Base-by-base conservation (phyloP, 2,888 invertebrate genomes). In the Drosophila putrida region DNA sequence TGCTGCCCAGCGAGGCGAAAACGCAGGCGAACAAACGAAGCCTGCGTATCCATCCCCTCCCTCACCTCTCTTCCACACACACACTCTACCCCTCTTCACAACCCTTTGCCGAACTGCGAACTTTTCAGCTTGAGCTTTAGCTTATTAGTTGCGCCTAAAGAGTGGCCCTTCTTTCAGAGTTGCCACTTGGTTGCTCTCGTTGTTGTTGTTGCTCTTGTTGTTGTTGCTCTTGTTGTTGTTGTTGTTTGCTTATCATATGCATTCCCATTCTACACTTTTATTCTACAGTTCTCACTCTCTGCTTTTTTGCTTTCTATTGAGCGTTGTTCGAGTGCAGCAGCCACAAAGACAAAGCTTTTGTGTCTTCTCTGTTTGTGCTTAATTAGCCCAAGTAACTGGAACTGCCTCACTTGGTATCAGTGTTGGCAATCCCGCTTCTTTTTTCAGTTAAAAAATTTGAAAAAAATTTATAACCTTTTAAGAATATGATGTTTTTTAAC, bases 151-250 rank as follows among this genome's bases (percentile, higher is more conserved):
- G 88, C 67, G 84, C 78, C 78, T 76, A 68, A 58, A 62, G 58
- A 54, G 41, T 65, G 47, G 44, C 41, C 55, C 44, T 55, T 35
- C 35, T 35, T 28, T 36, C 35, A 36, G 44, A 46, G 78, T 80
- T 88, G 90, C 89, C 88, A 90, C 83, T 88, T 90, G 82, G 90
- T 61, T 84, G 88, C 77, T 39, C 27, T 51, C 51, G 47, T 41
- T 57, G 57, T 57, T 54, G 44, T n/a, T 3, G 20, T 20, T 20
- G 3, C n/a, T n/a, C n/a, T 31, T 31, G 31, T 31, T 31, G 31
- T 9, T 31, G 31, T 8, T 28, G 28, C 28, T 28, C 28, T 28
- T 20, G 2, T 6, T 31, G 31, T 31, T 31, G 31, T 9, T 31
- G 31, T 8, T 28, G 28, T 8, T 28, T 57, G 13, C 20, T 33